Evolutionary conservation across 2,113 vertebrate species (phyloP), one percentile per base, ranked within the genome.

Genomic region (Corythornis madagascariensis): DNA sequence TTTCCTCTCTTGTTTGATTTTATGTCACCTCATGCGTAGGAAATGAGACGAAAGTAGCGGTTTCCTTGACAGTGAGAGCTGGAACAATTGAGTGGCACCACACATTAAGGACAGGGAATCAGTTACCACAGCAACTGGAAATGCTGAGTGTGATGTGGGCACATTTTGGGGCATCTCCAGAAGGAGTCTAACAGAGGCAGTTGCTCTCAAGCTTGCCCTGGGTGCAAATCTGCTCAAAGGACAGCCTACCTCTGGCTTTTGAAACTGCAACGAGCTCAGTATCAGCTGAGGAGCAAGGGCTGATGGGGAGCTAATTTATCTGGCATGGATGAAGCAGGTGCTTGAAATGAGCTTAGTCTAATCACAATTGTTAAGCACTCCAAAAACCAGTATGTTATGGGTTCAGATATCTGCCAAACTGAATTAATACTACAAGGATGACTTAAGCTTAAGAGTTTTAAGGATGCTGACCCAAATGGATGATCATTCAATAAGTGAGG

Each of bases 31-130:
- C 60, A 45, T 64, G 69, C 45, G 33, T 56, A 65, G 29, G n/a
- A 92, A 88, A 90, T 35, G 2, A 73, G 65, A 31, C 1, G 1
- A 20, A 76, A 82, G 76, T 31, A 35, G 43, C 61, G 65, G 79
- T 90, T 96, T 84, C 74, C 76, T 93, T 84, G 89, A 25, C 86
- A 79, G 82, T 88, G 84, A 93, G 73, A 25, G 42, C 82, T 45
- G 56, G 43, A 80, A 89, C 16, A 60, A 24, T 21, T 45, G 64
- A 31, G 21, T 35, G 73, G 70, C 71, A 88, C 57, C 75, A 61
- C 42, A 87, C 2, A 1, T 60, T 40, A 33, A 45, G 70, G 84
- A 74, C 31, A 88, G 65, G 40, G 11, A 0, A 71, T 35, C 63
- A 15, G 87, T 84, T 57, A 60, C 82, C 71, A 90, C 92, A 86